phyloP scores from a whole-genome alignment of 2,888 invertebrate species.

The Synergus umbraculus region DNA sequence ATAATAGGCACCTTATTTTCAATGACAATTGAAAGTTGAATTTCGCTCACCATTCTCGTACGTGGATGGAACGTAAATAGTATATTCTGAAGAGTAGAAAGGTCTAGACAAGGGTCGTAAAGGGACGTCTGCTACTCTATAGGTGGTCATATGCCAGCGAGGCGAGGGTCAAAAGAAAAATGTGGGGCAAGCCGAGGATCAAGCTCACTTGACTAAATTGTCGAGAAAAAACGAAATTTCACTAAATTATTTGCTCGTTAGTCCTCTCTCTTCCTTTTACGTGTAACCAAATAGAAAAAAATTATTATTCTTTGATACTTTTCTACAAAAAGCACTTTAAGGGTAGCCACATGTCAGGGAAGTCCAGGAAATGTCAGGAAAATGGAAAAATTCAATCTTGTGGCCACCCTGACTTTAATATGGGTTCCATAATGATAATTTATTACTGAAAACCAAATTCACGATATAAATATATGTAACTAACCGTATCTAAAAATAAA shows the following conservation, averaged over 20 bases:
- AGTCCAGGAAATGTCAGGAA: too few species aligned
- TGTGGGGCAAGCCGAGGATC: not conserved
- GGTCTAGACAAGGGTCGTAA: not conserved
- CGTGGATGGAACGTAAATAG: constrained; percentile 6
- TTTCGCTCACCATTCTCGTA: not conserved
- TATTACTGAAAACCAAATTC: too few species aligned
- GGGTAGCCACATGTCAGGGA: too few species aligned
- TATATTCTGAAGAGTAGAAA: not conserved
- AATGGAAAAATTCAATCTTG: too few species aligned
- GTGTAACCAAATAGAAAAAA: too few species aligned
- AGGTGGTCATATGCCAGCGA: not conserved
- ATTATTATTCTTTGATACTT: too few species aligned
- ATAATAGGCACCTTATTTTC: not conserved
- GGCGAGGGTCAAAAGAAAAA: not conserved
- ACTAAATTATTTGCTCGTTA: constrained; percentile 13
- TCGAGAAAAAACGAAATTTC: not conserved
- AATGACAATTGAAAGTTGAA: not conserved
- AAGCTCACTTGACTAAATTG: not conserved
- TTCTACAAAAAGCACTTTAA: too few species aligned
- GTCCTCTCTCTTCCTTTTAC: not conserved
- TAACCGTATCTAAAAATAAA: not conserved
- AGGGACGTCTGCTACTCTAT: not conserved
- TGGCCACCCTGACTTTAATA: too few species aligned
- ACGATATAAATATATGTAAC: too few species aligned
- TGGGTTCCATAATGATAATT: too few species aligned